Conservation (phyloP, 2,113 vertebrate genomes). For the Helogale parvula region DNA sequence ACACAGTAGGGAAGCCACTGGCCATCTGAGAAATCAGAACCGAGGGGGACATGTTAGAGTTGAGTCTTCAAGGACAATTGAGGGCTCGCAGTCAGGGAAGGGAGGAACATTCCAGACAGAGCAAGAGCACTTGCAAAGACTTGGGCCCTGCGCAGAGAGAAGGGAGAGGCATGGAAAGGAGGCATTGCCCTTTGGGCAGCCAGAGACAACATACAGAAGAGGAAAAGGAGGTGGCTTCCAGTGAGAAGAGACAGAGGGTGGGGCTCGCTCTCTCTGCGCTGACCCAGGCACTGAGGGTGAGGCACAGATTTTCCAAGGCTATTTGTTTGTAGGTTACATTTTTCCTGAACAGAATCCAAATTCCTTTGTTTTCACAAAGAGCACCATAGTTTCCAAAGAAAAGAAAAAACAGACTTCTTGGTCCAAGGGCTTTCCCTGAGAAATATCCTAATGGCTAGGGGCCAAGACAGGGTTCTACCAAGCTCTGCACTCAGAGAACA, state of each 20-base stretch:
- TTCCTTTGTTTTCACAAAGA: conserved; percentile 76
- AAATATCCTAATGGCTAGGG: conserved; percentile 48
- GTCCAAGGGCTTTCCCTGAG: conserved; percentile 79
- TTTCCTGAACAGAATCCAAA: conserved; percentile 81
- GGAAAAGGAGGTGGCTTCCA: not conserved
- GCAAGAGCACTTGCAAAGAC: not conserved
- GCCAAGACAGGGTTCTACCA: conserved; percentile 62
- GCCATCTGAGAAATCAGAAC: not conserved
- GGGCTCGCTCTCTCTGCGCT: conserved; percentile 7
- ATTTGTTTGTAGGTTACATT: conserved; percentile 80
- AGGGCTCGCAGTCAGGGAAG: not conserved
- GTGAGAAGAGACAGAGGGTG: not conserved
- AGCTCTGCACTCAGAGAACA: not conserved
- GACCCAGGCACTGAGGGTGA: conserved; percentile 54
- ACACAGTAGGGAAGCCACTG: not conserved
- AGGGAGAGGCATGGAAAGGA: not conserved
- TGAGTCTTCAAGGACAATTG: not conserved
- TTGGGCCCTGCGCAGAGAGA: not conserved
- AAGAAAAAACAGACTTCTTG: conserved; percentile 65
- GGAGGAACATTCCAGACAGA: not conserved
- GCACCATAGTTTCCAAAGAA: conserved; percentile 77
- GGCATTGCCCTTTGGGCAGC: not conserved
- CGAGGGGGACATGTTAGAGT: too few species aligned
- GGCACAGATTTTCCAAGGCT: conserved; percentile 75
- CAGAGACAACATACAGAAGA: conserved; percentile 26